Evolutionary conservation across 2,797 vertebrate genomes (phyloP), one percentile per base, ranked within the genome.

Genomic region (Coluber constrictor): DNA sequence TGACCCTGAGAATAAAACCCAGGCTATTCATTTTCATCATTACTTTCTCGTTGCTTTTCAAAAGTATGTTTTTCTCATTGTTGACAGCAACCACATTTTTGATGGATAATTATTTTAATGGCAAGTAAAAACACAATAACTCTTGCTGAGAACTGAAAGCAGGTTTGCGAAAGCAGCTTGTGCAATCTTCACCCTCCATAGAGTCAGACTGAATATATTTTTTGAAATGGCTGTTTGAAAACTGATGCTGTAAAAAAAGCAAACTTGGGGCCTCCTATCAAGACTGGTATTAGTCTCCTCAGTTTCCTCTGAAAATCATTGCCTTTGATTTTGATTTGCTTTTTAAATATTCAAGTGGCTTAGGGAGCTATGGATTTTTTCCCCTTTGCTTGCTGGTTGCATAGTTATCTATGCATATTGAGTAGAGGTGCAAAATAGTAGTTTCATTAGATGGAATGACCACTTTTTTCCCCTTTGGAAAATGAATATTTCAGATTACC

Each of bases 1-100:
- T n/a, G 93, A 93, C 63, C 90, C 56, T 59, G 87, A 91, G 93
- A 95, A 94, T 83, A 7, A 94, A 94, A 94, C 91, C 55, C 91
- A 96, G 93, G 11, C 92, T 54, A 86, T 32, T 11, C 89, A 57
- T 0, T 60, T 51, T 91, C 61, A 93, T 91, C 74, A 83, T 57
- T 59, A 29, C 29, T 88, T 29, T 92, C 8, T 92, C 37, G 10
- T 90, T 86, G 20, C 66, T 61, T 61, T 61, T 86, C 57, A 86
- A 83, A 25, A 57, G 87, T 60, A 59, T 32, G 66, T 54, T 6
- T 79, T 96, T 93, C 66, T 87, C 32, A 57, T 61, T 86, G 10
- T 56, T 20, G 7, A 79, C 93, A 90, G 32, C 83, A 88, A 91
- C 12, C 27, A 83, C n/a, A 4, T 89, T 27, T 92, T 61, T 89